phyloP scores from a whole-genome alignment of 2,797 vertebrate species.

The Anomalospiza imberbis region DNA sequence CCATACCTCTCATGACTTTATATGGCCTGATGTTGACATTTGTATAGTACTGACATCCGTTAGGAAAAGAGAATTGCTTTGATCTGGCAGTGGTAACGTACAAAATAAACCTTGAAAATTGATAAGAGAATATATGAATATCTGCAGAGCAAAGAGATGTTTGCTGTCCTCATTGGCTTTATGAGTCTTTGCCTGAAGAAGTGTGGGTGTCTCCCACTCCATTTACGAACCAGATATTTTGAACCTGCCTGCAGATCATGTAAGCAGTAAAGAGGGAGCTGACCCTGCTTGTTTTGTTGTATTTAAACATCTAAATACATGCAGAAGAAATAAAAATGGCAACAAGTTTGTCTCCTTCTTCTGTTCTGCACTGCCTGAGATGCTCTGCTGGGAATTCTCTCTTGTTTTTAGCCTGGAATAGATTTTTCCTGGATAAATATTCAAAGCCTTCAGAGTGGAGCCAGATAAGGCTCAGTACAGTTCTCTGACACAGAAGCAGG shows the following conservation, averaged over 20 bases:
- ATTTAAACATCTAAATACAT: not conserved
- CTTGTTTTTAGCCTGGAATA: not conserved
- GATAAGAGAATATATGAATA: not conserved
- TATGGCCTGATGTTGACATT: not conserved
- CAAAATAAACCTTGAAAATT: not conserved
- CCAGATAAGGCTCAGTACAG: not conserved
- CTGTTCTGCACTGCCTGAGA: not conserved
- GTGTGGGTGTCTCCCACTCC: not conserved
- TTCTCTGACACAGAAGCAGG: not conserved
- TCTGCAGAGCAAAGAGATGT: not conserved
- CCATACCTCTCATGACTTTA: not conserved
- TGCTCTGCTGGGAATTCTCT: not conserved
- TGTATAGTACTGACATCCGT: not conserved
- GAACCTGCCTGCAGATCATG: not conserved
- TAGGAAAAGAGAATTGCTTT: not conserved
- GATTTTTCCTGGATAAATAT: not conserved
- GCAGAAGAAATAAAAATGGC: not conserved
- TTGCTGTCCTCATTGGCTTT: not conserved
- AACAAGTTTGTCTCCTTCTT: not conserved
- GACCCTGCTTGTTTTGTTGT: not conserved
- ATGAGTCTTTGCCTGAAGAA: not conserved
- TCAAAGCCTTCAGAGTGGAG: not conserved
- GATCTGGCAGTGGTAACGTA: not conserved
- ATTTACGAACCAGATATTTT: not conserved
- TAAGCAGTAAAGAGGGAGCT: not conserved